Evolutionary conservation across 2,888 invertebrate species (phyloP).

Genomic region (Flabesymbios commensalis): DNA sequence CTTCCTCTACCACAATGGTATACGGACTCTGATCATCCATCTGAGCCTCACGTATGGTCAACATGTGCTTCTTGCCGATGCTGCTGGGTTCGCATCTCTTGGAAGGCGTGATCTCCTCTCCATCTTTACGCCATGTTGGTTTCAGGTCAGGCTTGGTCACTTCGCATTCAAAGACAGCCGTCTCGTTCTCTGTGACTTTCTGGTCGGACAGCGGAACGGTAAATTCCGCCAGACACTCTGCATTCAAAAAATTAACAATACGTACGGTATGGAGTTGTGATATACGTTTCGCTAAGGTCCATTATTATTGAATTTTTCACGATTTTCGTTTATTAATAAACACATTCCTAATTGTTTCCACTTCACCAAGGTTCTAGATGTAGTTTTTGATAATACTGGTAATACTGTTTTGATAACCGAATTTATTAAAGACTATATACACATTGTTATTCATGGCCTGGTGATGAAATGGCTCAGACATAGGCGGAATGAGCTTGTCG

Average conservation of each 20-base stretch:
- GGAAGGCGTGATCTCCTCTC: background rate
- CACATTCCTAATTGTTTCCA: no score
- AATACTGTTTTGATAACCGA: no score
- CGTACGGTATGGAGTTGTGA: background rate
- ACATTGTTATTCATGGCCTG: no score
- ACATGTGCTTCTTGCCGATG: slow-evolving; percentile 46
- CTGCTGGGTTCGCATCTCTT: slow-evolving; percentile 22
- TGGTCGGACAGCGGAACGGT: slow-evolving; percentile 47
- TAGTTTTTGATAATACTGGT: no score
- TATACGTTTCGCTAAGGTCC: no score
- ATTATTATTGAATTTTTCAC: no score
- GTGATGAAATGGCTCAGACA: no score
- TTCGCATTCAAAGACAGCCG: slow-evolving; percentile 72
- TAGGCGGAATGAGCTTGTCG: no score
- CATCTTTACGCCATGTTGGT: slow-evolving; percentile 71
- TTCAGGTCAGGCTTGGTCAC: slow-evolving; percentile 77
- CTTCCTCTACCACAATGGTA: slow-evolving; percentile 66
- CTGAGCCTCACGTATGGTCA: slow-evolving; percentile 83
- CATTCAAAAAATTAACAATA: slow-evolving; percentile 6
- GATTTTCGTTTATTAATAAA: no score
- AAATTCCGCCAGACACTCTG: slow-evolving; percentile 50
- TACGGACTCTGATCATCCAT: slow-evolving; percentile 82
- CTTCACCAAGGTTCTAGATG: no score
- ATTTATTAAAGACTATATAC: no score
- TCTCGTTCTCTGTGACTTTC: slow-evolving; percentile 47